Conservation (phyloP, 2,113 vertebrate species). For the Erythrocercus mccallii region DNA sequence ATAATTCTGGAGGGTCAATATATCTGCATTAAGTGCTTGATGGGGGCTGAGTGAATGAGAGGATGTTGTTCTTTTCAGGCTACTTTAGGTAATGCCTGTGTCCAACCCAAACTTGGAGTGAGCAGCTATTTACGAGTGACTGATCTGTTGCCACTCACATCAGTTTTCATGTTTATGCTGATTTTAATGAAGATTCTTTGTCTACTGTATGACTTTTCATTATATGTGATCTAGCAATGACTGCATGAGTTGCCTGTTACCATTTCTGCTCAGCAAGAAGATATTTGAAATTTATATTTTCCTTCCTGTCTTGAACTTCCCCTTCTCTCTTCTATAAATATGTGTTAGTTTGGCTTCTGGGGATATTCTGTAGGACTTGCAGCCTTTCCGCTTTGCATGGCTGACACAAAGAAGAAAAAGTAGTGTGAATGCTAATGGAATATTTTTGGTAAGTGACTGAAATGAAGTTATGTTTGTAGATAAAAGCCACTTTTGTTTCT, state of each 20-base stretch:
- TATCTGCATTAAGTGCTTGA: neutral
- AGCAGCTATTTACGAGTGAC: neutral
- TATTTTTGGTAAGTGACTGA: neutral
- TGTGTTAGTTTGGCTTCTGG: constrained; percentile 5
- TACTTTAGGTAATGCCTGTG: neutral
- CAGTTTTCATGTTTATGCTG: neutral
- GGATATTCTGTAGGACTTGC: neutral
- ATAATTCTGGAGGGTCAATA: neutral
- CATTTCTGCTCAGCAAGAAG: neutral
- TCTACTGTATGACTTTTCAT: neutral
- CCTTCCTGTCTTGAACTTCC: constrained; percentile 7
- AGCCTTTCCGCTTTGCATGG: neutral
- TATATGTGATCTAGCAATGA: neutral
- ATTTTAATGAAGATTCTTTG: neutral
- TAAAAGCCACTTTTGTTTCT: neutral
- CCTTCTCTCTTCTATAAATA: neutral
- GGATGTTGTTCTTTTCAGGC: neutral
- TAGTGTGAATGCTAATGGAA: neutral
- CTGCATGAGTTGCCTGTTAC: neutral
- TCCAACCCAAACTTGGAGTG: neutral
- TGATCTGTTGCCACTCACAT: neutral
- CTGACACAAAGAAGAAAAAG: neutral
- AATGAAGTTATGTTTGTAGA: neutral
- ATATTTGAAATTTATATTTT: constrained; percentile 23
- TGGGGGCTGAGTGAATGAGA: neutral